Base-by-base conservation (phyloP, 2,797 vertebrate species). In the Botia almorhae region DNA sequence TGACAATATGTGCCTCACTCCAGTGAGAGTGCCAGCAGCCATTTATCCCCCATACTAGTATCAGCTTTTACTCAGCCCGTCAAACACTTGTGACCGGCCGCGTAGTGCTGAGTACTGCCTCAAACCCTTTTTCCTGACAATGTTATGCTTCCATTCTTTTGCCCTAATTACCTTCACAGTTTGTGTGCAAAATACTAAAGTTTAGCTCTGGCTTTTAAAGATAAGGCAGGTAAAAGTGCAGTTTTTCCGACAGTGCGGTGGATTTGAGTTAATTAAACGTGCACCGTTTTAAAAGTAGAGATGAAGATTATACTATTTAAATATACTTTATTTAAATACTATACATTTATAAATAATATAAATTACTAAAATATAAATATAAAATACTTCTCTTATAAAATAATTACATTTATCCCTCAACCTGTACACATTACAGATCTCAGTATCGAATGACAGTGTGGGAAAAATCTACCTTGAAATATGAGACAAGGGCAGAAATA, bases 11-110 rank as follows among this genome's bases (percentile, higher is more conserved):
- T 46, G 8, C 10, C 43, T 46, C 10, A 46, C 10, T 46, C 7
- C 43, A 61, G 46, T 23, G 78, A 81, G 69, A 83, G 74, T 64
- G 61, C 78, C 75, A 60, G 19, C 14, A 39, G 76, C 39, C 14
- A 26, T 69, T 78, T 23, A 16, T 33, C 60, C 26, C 33, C 26
- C 10, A 8, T 46, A 46, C 43, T 46, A 33, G 16, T 0, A 14
- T 63, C 60, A 61, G 60, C 26, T 64, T 36, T 64, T 17, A 11
- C 43, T 46, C 10, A 0, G 36, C 3, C 5, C 16, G 63, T 51
- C 56, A 60, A 23, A 33, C 16, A 61, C 60, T 73, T 73, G 39
- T 50, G 43, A 64, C 26, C 12, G 8, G 43, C 36, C 43, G 64
- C 17, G 26, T 39, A 3, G 16, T 12, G 21, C 19, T n/a, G 3